Evolutionary conservation across 2,113 vertebrate species (phyloP), one percentile per base, ranked within the genome.

Genomic region (Sapajus apella): DNA sequence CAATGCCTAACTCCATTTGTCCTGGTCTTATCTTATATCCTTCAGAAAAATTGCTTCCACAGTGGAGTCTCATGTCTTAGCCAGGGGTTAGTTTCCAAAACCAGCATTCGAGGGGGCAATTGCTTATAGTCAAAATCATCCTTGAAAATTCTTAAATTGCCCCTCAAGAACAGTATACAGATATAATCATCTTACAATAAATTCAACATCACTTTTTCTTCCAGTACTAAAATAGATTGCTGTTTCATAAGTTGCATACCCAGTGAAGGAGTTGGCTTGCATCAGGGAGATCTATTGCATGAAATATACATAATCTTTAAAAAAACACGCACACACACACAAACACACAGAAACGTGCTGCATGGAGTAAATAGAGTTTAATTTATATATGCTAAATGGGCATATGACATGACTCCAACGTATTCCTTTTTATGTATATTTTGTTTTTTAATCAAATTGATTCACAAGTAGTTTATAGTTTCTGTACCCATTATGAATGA

Each of bases 391-490:
- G 10, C 76, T 80, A 92, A 91, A 70, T 21, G 10, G 27, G 55
- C 25, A 96, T 79, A 86, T 32, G 10, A 90, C 77, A 66, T 52
- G 35, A 47, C 56, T 95, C n/a, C 9, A 66, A 14, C 23, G 37
- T 76, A 83, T 95, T 93, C 85, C 55, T 52, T 45, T 83, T 92
- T 55, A 94, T 81, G 32, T 77, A 72, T 45, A 80, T 84, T 90
- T 82, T 70, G 35, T 84, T 90, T 94, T 90, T 80, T 96, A 68
- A 91, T 97, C 84, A 91, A 92, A 82, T 94, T 23, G 88, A 96
- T 91, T 86, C 56, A 37, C 18, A 89, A 82, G 52, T 80, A 95
- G 40, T 82, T 97, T 73, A 83, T 79, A 68, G 32, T 93, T 93
- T 93, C 72, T 94, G 16, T 6, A 83, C 68, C 43, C 58, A 56